Base-by-base conservation (phyloP, 2,888 invertebrate genomes). In the Sarcophaga variegata region DNA sequence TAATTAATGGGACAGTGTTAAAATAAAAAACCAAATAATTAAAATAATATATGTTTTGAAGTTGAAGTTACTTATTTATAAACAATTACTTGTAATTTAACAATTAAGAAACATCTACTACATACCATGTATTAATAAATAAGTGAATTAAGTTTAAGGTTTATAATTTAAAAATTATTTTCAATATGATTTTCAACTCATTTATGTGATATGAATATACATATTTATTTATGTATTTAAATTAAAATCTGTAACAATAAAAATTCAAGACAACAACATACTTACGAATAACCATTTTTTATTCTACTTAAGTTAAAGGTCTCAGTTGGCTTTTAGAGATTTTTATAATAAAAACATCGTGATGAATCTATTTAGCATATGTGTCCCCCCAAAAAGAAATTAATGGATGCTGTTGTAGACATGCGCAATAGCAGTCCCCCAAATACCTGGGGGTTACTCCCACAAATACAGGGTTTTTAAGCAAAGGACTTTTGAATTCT, bases 321-420 rank as follows among this genome's bases (percentile, higher is more conserved):
- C 81, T 47, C 87, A 87, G 75, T 84, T 87, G 87, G 87, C 66
- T 47, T 67, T 79, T 37, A 47, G 22, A 25, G 67, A 62, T 70
- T 54, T 76, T 12, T 6, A 17, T 49, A 63, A 62, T 14, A 77
- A 79, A 84, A 76, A 59, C 14, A 10, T 72, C 20, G 64, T 63
- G 67, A 27, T 27, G 75, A n/a, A 14, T 63, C 49, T 59, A 63
- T 69, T 63, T 69, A 47, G 17, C 87, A 87, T 47, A 84, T 87
- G 87, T 84, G 87, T 75, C 87, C 84, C 69, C 45, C 8, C 64
- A n/a, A 37, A 54, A 11, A 14, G 3, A 74, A 69, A 66, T 2
- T 59, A 78, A 69, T 82, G 84, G 84, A 87, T 82, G 87, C 87
- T 84, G 81, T 60, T 62, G 17, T 5, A 49, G 75, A 76, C 87